Percentiles rank a stretch among this genome's conserved stretches.
Conservation (phyloP, 1,140 invertebrate genomes). For the Chrysopa pallens region DNA sequence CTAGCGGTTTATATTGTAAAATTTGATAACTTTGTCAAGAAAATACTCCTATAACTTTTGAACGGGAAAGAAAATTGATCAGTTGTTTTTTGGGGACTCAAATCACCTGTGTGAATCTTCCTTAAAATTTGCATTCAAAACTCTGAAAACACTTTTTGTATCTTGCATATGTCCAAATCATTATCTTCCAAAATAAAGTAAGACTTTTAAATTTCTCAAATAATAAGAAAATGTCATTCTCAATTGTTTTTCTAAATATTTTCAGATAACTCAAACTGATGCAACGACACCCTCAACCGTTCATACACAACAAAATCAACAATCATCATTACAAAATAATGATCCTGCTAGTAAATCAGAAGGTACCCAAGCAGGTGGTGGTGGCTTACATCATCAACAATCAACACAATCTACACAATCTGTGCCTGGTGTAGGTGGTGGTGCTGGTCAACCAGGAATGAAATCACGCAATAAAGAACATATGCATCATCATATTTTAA, state of each 20-base stretch:
- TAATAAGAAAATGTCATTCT: neutral
- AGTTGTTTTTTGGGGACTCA: no score
- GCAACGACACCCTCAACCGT: conserved; percentile 2
- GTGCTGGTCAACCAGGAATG: conserved; percentile 6
- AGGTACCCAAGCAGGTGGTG: conserved; percentile 61
- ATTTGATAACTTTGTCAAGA: no score
- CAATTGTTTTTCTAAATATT: conserved; percentile 1
- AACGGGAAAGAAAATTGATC: no score
- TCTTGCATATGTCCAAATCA: no score
- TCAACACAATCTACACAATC: conserved; percentile 29
- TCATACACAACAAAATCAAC: conserved; percentile 28
- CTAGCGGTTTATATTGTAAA: no score
- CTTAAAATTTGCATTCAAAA: no score
- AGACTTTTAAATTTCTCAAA: no score
- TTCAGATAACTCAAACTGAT: conserved; percentile 16
- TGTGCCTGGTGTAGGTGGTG: conserved; percentile 28
- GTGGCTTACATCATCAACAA: conserved; percentile 26
- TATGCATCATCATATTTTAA: conserved; percentile 32
- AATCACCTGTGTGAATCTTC: no score
- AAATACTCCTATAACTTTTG: no score
- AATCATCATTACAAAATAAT: conserved; percentile 17
- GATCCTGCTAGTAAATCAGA: conserved; percentile 48
- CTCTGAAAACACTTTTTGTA: no score
- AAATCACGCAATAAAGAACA: conserved; percentile 30
- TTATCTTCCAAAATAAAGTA: no score